These are phyloP conservation scores for Anoplophora glabripennis DNA, from an alignment of 1,140 invertebrate species.

Conservation along the genomic window DNA sequence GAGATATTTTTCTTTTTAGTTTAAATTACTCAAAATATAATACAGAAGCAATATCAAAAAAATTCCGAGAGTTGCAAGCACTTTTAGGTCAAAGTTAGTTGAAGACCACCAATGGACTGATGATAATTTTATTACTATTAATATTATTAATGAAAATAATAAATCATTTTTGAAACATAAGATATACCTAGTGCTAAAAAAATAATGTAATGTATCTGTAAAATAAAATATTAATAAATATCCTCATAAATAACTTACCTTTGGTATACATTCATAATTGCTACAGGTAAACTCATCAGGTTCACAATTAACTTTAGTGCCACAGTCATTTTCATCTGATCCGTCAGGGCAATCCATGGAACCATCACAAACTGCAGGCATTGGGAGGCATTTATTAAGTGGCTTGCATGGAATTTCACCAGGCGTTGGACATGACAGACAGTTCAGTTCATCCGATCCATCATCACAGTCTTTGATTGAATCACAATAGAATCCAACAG, in stretches of 20 bases:
- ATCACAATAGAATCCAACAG: slow-evolving; percentile 70
- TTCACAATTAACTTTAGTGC: slow-evolving; percentile 48
- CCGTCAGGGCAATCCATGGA: slow-evolving; percentile 51
- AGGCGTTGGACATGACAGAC: slow-evolving; percentile 53
- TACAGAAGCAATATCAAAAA: too few relatives aligned
- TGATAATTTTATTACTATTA: too few relatives aligned
- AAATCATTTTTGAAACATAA: too few relatives aligned
- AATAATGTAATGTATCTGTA: too few relatives aligned
- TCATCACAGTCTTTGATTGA: slow-evolving; percentile 68
- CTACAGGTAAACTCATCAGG: slow-evolving; percentile 57
- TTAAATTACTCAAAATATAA: too few relatives aligned
- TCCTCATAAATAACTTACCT: slow-evolving; percentile 37
- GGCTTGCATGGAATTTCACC: slow-evolving; percentile 59
- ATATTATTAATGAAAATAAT: too few relatives aligned
- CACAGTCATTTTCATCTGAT: slow-evolving; percentile 59
- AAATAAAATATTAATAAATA: too few relatives aligned
- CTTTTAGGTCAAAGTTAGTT: too few relatives aligned
- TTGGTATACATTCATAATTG: slow-evolving; percentile 60
- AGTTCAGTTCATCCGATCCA: slow-evolving; percentile 66
- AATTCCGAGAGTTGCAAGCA: too few relatives aligned
- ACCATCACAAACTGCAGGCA: slow-evolving; percentile 36
- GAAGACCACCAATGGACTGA: too few relatives aligned
- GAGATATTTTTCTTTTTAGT: too few relatives aligned
- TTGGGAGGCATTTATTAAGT: slow-evolving; percentile 31
- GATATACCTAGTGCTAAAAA: too few relatives aligned